Evolutionary conservation across 2,888 invertebrate genomes (phyloP).

Genomic region (Hyposoter didymator): DNA sequence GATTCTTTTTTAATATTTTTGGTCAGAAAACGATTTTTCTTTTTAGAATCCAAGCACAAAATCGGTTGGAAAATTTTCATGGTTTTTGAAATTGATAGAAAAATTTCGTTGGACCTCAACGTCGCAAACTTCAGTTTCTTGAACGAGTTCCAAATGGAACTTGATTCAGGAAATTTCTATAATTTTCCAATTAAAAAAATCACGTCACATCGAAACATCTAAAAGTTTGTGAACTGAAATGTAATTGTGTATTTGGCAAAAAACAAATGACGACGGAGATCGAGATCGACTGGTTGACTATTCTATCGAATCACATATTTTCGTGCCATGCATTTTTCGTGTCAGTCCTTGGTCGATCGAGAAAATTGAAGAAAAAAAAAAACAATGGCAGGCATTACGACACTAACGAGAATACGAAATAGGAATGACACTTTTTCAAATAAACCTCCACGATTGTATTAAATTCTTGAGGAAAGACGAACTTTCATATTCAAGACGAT

Average conservation of each 20-base stretch:
- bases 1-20: too few species aligned
- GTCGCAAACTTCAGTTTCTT: too few species aligned
- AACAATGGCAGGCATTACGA: constrained; percentile 44
- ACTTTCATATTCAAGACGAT: constrained; percentile 69
- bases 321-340: constrained; percentile 73
- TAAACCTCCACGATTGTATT: constrained; percentile 31
- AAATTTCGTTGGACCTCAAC: too few species aligned
- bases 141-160: too few species aligned
- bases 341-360: constrained; percentile 40
- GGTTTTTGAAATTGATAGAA: too few species aligned
- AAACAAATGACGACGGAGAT: background rate
- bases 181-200: constrained; percentile 5
- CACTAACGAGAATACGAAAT: constrained; percentile 17
- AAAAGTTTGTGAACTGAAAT: background rate
- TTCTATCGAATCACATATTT: constrained; percentile 35
- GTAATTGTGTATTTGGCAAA: background rate
- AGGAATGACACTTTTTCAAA: background rate
- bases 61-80: too few species aligned
- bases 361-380: constrained; percentile 10
- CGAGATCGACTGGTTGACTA: constrained; percentile 33
- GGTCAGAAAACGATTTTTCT: too few species aligned
- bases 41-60: too few species aligned
- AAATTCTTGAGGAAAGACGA: constrained; percentile 64
- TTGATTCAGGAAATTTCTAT: constrained; percentile 29
- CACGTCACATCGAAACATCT: background rate